Evolutionary conservation across 1,140 invertebrate species (phyloP), one percentile per base, ranked within the genome.

Genomic region (Zaprionus inermis): DNA sequence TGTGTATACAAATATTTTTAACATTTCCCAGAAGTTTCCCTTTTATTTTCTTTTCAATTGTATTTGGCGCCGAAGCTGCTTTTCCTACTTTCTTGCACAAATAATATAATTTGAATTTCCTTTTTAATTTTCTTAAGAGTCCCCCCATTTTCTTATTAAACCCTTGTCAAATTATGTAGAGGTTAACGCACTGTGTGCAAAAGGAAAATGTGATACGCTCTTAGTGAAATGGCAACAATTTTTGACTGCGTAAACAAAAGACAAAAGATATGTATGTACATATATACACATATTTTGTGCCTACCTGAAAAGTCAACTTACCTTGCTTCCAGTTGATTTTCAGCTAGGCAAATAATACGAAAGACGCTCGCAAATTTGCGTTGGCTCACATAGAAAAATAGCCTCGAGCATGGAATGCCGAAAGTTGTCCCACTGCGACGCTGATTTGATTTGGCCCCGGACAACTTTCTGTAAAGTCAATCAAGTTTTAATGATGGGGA

Each of bases 401-500:
- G 72, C 72, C 66, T 34, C 18, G 28, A 56, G 72, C 58, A 49
- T 54, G 6, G 22, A 28, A 28, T 41, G 22, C 10, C 44, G 18
- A 74, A 74, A 69, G 36, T 79, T 65, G 49, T 77, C 34, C 49
- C 38, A 12, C 11, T 20, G 56, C 60, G 34, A 52, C 55, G 60
- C 12, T 55, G 57, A 55, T 67, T 80, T 72, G 14, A 46, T 20
- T 30, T 71, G 24, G 38, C 38, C 38, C 52, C 61, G 49, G 52
- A 56, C 60, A 68, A 59, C 65, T 80, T 78, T 44, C 38, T 79
- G 71, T 72, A 79, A 86, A 81, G 79, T 86, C 82, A 86, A 86
- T 85, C 82, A 85, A 86, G 79, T 85, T 85, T 86, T 85, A 85
- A 85, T 85, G 82, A 86, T 66, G 82, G 63, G 32, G 56, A 77